Conservation (phyloP, 2,888 invertebrate genomes). For the Ptychoptera albimana region DNA sequence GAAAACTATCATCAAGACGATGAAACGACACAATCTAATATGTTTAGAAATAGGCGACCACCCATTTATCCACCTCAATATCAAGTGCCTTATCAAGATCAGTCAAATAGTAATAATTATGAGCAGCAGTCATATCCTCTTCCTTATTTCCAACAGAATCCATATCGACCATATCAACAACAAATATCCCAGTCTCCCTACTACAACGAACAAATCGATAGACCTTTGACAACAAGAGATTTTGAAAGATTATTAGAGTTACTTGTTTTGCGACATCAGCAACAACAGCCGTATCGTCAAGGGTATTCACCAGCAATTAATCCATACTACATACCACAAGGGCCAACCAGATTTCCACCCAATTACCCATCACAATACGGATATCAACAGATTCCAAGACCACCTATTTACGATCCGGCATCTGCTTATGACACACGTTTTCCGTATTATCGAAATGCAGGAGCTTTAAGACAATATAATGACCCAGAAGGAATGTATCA, state of each 20-base stretch:
- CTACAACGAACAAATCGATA: conserved; percentile 41
- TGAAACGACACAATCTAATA: no score
- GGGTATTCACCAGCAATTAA: conserved; percentile 27
- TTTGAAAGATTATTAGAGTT: conserved; percentile 50
- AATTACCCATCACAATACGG: conserved; percentile 1
- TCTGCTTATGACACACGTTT: conserved; percentile 5
- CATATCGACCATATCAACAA: conserved; percentile 19
- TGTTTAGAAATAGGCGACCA: conserved; percentile 1
- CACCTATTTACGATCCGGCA: conserved; percentile 8
- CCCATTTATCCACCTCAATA: conserved; percentile 5
- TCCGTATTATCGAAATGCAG: conserved; percentile 7
- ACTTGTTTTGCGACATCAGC: conserved; percentile 45
- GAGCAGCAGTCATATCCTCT: conserved; percentile 18
- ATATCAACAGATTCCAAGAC: conserved; percentile 9
- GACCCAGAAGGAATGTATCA: conserved; percentile 13
- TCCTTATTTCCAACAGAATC: conserved; percentile 17
- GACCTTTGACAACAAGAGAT: conserved; percentile 55
- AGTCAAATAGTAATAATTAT: conserved; percentile 13
- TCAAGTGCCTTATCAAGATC: conserved; percentile 21
- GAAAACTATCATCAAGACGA: no score
- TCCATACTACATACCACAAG: conserved; percentile 6
- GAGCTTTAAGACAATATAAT: conserved; percentile 4
- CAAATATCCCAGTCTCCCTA: no score
- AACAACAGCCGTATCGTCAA: conserved; percentile 30
- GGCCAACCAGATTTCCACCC: neutral